Evolutionary conservation across 2,113 vertebrate genomes (phyloP), one percentile per base, ranked within the genome.

Genomic region (Lepus timidus): DNA sequence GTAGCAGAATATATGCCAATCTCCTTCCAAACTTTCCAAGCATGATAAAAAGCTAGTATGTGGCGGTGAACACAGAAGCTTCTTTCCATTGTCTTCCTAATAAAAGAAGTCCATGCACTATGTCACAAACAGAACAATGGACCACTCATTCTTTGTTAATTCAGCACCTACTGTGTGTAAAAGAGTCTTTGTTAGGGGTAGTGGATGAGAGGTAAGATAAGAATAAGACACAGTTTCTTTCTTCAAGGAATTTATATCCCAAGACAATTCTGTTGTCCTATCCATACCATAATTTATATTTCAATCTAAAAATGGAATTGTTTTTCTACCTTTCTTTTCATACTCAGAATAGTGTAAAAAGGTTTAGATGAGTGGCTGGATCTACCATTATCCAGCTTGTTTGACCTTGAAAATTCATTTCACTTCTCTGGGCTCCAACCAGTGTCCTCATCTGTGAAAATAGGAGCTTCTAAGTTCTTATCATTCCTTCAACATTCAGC

Each of bases 91-190:
- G 7, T 89, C 78, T 85, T 88, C n/a, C 13, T 44, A 71, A 25
- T 78, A 49, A 81, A 85, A 90, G 62, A 88, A 94, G 80, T 83
- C 12, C 23, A 82, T 12, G 75, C 0, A 25, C 79, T 82, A 90
- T 58, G 67, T 13, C 36, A 89, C 44, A 94, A 83, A 83, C 5
- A 64, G 33, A 75, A 55, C 16, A 52, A 85, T 1, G 44, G 52
- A 71, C 82, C 14, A 83, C 52, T 79, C 68, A 81, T 75, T 93
- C 65, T 93, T 81, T 33, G 86, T 82, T 85, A 64, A 82, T 91
- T 92, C 23, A 64, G 16, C 17, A 83, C 36, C 31, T 95, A 85
- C 2, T 52, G 2, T n/a, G 17, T 85, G 14, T 71, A 70, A 94
- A 93, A 36, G 12, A 65, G 91, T 88, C 10, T 85, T 92, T 88